phyloP scores from a whole-genome alignment of 2,113 vertebrate genomes.

The Vidua macroura region DNA sequence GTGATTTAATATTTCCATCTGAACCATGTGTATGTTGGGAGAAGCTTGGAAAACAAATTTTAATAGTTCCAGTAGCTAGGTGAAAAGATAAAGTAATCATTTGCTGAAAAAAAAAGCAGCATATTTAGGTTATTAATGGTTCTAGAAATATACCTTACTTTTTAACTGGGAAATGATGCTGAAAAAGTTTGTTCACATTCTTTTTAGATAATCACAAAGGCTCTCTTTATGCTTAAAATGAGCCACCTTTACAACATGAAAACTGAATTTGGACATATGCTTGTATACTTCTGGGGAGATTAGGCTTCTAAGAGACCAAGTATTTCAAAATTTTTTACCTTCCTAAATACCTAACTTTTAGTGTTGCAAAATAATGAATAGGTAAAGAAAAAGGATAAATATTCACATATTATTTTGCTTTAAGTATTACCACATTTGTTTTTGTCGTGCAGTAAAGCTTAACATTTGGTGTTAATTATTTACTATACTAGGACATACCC shows the following conservation, averaged over 20 bases:
- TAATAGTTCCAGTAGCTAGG: background rate
- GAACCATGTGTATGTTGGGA: background rate
- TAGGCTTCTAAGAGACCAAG: background rate
- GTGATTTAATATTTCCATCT: background rate
- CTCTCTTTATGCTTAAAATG: background rate
- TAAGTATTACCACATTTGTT: background rate
- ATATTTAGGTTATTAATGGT: background rate
- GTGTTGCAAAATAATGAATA: background rate
- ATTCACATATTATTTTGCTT: background rate
- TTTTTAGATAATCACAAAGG: background rate
- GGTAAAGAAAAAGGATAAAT: conserved; percentile 13
- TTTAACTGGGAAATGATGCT: background rate
- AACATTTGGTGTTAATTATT: conserved; percentile 2
- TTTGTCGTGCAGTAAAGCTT: background rate
- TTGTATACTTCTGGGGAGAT: background rate
- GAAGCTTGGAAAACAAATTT: background rate
- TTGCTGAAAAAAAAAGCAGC: background rate
- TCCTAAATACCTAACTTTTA: background rate
- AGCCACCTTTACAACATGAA: background rate
- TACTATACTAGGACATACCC: background rate
- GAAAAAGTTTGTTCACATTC: background rate
- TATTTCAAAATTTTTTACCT: background rate
- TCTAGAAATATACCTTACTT: background rate
- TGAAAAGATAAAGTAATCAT: background rate
- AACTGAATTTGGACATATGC: background rate